These are phyloP conservation scores for Zaprionus davidi DNA, from an alignment of 1,140 invertebrate genomes.

Conservation along the genomic window DNA sequence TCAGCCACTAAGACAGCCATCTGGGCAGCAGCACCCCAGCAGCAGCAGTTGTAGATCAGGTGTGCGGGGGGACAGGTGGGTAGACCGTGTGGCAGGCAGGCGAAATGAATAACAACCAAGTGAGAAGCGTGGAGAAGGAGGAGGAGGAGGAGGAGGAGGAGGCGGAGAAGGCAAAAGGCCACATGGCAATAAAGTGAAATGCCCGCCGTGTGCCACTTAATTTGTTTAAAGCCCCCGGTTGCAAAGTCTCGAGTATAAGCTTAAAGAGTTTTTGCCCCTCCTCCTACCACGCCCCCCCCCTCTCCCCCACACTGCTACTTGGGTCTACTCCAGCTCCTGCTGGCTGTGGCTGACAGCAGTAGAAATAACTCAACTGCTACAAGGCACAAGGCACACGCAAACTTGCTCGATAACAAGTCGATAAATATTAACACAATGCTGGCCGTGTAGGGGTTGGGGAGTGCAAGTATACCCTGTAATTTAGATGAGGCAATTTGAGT, in stretches of 20 bases:
- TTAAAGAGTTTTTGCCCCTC: slow-evolving; percentile 36
- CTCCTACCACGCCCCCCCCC: not conserved
- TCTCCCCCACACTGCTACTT: not conserved
- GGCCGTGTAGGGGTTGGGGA: not conserved
- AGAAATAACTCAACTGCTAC: slow-evolving; percentile 25
- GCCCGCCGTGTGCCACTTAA: slow-evolving; percentile 71
- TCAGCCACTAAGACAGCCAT: slow-evolving; percentile 44
- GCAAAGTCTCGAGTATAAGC: slow-evolving; percentile 44
- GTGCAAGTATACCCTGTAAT: not conserved
- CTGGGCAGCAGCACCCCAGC: slow-evolving; percentile 34
- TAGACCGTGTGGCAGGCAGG: slow-evolving; percentile 13
- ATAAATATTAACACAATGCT: slow-evolving; percentile 22
- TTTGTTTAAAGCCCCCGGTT: slow-evolving; percentile 62
- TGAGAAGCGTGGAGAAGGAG: slow-evolving; percentile 17
- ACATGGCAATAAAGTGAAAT: slow-evolving; percentile 62
- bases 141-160: not conserved
- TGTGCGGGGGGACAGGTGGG: not conserved
- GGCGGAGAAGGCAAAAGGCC: slow-evolving; percentile 8
- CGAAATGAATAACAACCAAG: slow-evolving; percentile 64
- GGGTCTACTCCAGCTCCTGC: not conserved
- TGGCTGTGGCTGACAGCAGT: slow-evolving; percentile 11
- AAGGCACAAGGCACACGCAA: slow-evolving; percentile 9
- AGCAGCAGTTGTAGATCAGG: slow-evolving; percentile 12
- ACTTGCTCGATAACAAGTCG: slow-evolving; percentile 9
- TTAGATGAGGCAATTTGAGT: not conserved